phyloP scores from a whole-genome alignment of 2,797 vertebrate genomes.

The Avahi laniger region DNA sequence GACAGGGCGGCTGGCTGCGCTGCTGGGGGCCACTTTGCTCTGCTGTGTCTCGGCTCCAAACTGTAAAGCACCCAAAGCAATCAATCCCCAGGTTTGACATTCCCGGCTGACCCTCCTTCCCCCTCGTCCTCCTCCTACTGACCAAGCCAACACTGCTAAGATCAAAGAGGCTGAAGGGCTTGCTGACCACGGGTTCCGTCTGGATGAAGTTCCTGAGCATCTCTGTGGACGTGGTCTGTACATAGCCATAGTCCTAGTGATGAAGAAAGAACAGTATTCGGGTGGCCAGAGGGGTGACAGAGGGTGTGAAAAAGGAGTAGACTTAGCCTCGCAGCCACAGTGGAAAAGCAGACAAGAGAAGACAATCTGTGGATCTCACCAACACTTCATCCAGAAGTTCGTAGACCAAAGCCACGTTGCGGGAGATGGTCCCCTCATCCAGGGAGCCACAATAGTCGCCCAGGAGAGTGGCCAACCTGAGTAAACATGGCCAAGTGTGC shows the following conservation, averaged over 20 bases:
- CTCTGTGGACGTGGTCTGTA: constrained; percentile 92
- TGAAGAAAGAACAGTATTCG: not conserved
- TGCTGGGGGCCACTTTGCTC: constrained; percentile 92
- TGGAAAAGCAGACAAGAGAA: not conserved
- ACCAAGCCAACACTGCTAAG: constrained; percentile 93
- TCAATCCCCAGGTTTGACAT: not conserved
- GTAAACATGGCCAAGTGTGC: not conserved
- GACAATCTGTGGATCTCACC: constrained; percentile 79
- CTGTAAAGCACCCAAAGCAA: constrained; percentile 78
- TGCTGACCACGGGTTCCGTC: constrained; percentile 89
- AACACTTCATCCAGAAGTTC: constrained; percentile 93
- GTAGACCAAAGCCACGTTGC: constrained; percentile 93
- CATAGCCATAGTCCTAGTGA: constrained; percentile 91
- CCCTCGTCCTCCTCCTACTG: constrained; percentile 17
- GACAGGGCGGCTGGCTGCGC: constrained; percentile 90
- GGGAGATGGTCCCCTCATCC: constrained; percentile 89
- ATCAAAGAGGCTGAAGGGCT: constrained; percentile 92
- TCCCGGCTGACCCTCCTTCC: not conserved
- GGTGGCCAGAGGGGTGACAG: not conserved
- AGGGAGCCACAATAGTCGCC: constrained; percentile 92
- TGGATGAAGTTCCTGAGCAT: constrained; percentile 94
- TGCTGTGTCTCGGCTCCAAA: constrained; percentile 95
- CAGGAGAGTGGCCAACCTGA: constrained; percentile 89
- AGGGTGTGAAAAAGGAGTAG: not conserved
- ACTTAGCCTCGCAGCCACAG: not conserved